phyloP scores from a whole-genome alignment of 2,113 vertebrate species.

The Tor tambroides region DNA sequence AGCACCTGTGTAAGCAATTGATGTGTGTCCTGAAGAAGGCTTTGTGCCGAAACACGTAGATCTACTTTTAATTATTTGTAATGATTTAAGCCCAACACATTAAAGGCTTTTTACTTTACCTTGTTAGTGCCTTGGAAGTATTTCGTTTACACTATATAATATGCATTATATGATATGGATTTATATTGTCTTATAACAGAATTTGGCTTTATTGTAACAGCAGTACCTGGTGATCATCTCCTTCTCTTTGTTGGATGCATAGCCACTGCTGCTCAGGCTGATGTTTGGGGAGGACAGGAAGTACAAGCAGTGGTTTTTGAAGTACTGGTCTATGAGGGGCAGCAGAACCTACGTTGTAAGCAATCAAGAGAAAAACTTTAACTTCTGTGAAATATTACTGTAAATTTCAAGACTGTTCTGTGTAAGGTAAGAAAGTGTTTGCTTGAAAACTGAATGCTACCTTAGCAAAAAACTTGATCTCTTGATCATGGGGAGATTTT shows the following conservation, averaged over 20 bases:
- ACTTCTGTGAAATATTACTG: background rate
- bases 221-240: constrained; percentile 96
- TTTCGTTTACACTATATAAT: too few relatives aligned
- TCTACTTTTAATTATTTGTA: too few relatives aligned
- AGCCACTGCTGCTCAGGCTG: constrained; percentile 91
- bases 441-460: constrained; percentile 66
- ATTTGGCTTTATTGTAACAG: background rate
- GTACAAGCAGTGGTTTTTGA: constrained; percentile 95
- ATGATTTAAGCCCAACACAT: too few relatives aligned
- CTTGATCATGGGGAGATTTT: constrained; percentile 95
- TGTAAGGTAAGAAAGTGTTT: background rate
- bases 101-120: too few relatives aligned
- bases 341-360: constrained; percentile 82
- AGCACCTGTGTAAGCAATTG: too few relatives aligned
- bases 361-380: background rate
- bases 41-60: too few relatives aligned
- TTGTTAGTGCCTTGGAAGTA: too few relatives aligned
- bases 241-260: constrained; percentile 96
- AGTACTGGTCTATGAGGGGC: constrained; percentile 92
- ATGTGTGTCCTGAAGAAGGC: too few relatives aligned
- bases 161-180: too few relatives aligned
- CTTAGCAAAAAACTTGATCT: constrained; percentile 99
- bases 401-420: background rate
- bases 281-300: constrained; percentile 93
- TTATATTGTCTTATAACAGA: too few relatives aligned